A percentile compares a stretch with the other conserved stretches of the same genome.
Conservation (phyloP, 1,140 invertebrate species). For the Sycophila sp. region DNA sequence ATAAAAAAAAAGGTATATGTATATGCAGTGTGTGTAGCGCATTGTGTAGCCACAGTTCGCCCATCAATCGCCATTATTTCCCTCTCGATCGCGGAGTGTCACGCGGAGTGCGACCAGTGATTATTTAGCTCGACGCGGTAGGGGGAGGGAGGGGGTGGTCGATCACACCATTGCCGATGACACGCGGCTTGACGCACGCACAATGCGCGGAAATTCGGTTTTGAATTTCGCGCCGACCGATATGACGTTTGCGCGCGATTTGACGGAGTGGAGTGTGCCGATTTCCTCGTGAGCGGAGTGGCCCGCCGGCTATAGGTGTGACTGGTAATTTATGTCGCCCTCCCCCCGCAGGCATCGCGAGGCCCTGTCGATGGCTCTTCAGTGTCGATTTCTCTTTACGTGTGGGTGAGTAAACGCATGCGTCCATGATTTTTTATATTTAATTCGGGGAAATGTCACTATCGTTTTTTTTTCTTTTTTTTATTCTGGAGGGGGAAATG, state of each 20-base stretch:
- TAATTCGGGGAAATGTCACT: too few relatives aligned
- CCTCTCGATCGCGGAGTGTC: constrained; percentile 3
- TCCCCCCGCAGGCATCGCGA: too few relatives aligned
- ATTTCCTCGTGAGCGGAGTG: neutral
- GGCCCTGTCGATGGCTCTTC: neutral
- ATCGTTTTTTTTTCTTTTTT: too few relatives aligned
- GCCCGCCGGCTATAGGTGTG: neutral
- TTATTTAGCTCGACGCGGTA: constrained; percentile 44
- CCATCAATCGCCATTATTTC: constrained; percentile 11
- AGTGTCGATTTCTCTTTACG: neutral
- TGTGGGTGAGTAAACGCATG: neutral
- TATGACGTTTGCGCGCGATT: constrained; percentile 53
- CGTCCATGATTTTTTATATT: neutral
- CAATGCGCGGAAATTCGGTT: constrained; percentile 64
- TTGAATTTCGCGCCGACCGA: constrained; percentile 60
- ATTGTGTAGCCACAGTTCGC: neutral
- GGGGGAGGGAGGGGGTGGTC: constrained; percentile 21
- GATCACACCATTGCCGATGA: constrained; percentile 48
- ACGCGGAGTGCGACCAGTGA: constrained; percentile 17
- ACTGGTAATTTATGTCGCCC: neutral
- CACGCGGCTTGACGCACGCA: constrained; percentile 57
- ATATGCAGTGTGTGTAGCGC: neutral
- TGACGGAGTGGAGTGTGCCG: constrained; percentile 55
- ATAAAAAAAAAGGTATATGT: neutral
- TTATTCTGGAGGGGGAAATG: too few relatives aligned